These are phyloP conservation scores for Agrotis exclamationis DNA, from an alignment of 2,888 invertebrate genomes.

Conservation along the genomic window DNA sequence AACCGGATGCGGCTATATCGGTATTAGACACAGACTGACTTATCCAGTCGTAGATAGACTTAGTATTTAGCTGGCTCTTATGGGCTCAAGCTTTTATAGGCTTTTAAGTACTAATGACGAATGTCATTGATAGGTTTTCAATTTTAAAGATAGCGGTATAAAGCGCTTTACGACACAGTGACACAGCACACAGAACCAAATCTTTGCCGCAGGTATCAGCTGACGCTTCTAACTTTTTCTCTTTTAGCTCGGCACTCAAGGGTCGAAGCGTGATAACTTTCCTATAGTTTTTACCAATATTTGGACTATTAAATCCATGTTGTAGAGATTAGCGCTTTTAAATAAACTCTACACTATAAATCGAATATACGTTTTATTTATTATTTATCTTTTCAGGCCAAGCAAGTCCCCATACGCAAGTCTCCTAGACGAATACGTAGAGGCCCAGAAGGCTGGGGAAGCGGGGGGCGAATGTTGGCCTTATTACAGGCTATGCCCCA, in stretches of 20 bases:
- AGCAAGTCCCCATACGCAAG: constrained; percentile 95
- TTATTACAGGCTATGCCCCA: constrained; percentile 95
- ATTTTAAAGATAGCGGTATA: neutral
- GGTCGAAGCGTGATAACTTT: too few species aligned
- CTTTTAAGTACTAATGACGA: neutral
- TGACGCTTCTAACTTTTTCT: too few species aligned
- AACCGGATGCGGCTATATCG: constrained; percentile 42
- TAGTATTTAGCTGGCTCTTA: constrained; percentile 9
- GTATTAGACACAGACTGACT: constrained; percentile 31
- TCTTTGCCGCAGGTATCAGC: neutral
- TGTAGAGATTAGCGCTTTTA: too few species aligned
- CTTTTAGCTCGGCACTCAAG: too few species aligned
- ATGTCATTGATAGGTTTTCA: neutral
- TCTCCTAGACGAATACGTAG: constrained; percentile 94
- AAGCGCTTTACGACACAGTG: neutral
- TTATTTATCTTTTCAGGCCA: constrained; percentile 90
- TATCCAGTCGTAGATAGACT: constrained; percentile 21
- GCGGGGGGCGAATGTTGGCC: constrained; percentile 96
- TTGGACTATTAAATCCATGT: too few species aligned
- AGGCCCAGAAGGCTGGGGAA: constrained; percentile 95
- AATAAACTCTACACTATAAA: too few species aligned
- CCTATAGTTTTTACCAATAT: too few species aligned
- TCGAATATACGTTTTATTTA: too few species aligned
- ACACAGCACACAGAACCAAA: neutral
- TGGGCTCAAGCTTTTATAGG: constrained; percentile 17